Conservation (phyloP, 92 coral and sea anemone genomes). For the Hydrozoanthus gracilis region DNA sequence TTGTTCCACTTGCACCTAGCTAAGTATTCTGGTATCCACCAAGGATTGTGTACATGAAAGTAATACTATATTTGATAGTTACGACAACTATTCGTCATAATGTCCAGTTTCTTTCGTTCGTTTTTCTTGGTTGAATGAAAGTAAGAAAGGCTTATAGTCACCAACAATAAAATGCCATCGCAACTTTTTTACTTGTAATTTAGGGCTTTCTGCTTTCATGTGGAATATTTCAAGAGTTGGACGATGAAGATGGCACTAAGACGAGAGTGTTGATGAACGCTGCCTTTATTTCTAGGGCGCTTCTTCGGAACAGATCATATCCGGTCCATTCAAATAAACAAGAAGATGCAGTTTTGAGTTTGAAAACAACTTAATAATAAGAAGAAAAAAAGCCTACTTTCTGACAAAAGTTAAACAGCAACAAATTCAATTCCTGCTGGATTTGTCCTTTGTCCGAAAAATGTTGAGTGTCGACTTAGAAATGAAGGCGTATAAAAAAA, state of each 20-base stretch:
- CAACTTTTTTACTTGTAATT: not conserved
- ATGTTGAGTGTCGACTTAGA: too few species aligned
- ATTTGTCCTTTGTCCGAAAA: too few species aligned
- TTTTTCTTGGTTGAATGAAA: constrained; percentile 1
- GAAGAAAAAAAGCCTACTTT: not conserved
- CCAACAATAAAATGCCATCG: not conserved
- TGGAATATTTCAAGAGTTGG: not conserved
- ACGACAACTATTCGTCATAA: not conserved
- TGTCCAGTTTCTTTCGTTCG: not conserved
- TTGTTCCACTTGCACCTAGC: too few species aligned
- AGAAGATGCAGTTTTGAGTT: not conserved
- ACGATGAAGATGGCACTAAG: constrained; percentile 4
- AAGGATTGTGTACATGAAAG: not conserved
- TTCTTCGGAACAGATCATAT: not conserved
- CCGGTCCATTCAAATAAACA: not conserved
- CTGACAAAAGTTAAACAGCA: too few species aligned
- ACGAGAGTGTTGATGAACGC: not conserved
- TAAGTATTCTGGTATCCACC: too few species aligned
- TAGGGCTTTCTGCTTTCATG: constrained; percentile 1
- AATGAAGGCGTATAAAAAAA: too few species aligned
- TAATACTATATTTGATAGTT: not conserved
- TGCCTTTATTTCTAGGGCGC: not conserved
- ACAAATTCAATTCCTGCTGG: too few species aligned
- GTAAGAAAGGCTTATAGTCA: not conserved
- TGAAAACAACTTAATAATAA: not conserved